Conservation (phyloP, 2,888 invertebrate genomes). For the Hydropsyche betteni region DNA sequence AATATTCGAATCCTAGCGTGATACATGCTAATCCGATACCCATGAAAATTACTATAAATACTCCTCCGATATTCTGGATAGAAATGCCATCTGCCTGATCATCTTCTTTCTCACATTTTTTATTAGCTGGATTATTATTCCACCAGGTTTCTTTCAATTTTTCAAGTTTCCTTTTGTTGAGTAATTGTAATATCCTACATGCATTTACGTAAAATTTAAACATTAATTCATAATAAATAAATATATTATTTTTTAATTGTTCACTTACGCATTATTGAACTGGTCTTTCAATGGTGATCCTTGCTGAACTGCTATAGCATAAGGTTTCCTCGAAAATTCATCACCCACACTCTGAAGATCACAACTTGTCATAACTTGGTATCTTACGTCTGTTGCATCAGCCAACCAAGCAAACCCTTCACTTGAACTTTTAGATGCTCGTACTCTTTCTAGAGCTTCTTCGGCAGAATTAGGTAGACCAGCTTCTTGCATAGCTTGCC, state of each 20-base stretch:
- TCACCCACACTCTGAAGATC: conserved; percentile 94
- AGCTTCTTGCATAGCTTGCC: conserved; percentile 92
- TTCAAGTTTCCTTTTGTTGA: conserved; percentile 93
- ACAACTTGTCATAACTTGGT: conserved; percentile 80
- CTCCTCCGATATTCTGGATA: conserved; percentile 97
- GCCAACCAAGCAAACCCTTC: conserved; percentile 93
- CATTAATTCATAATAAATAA: background rate
- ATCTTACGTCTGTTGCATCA: conserved; percentile 92
- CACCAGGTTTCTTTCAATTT: conserved; percentile 97
- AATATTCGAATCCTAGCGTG: conserved; percentile 92
- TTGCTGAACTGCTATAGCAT: conserved; percentile 96
- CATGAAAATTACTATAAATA: conserved; percentile 96
- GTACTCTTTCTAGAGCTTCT: conserved; percentile 80
- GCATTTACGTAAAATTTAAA: background rate
- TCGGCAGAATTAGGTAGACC: conserved; percentile 81
- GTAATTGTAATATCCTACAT: conserved; percentile 84
- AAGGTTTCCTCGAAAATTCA: conserved; percentile 96
- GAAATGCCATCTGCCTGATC: conserved; percentile 97
- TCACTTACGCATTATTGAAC: conserved; percentile 91
- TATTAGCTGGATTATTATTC: conserved; percentile 83
- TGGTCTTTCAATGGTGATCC: conserved; percentile 94
- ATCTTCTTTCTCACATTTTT: conserved; percentile 85
- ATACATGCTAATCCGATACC: conserved; percentile 92
- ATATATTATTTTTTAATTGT: background rate
- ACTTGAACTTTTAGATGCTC: conserved; percentile 72